phyloP scores from a whole-genome alignment of 2,797 vertebrate species.

The Clarias fuscus region DNA sequence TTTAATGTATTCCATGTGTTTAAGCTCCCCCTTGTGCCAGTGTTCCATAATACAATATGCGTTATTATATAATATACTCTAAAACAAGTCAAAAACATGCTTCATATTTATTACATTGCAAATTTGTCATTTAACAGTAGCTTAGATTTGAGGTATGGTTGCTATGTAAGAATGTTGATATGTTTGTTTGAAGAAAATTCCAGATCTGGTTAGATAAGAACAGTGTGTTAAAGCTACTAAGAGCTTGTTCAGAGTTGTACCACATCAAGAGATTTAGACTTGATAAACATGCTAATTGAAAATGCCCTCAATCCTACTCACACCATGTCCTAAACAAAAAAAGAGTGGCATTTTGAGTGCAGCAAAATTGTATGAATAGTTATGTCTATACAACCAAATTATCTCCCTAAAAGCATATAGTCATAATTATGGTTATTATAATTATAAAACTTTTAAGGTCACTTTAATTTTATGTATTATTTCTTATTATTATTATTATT shows the following conservation, averaged over 20 bases:
- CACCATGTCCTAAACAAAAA: not conserved
- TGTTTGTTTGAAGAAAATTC: constrained; percentile 35
- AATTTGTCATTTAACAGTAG: not conserved
- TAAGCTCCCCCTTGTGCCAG: not conserved
- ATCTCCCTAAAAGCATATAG: not conserved
- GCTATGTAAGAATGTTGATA: not conserved
- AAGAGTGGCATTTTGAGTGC: not conserved
- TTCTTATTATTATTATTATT: too few relatives aligned
- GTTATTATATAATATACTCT: not conserved
- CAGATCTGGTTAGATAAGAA: constrained; percentile 26
- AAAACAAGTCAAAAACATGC: not conserved
- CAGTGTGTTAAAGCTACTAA: constrained; percentile 40
- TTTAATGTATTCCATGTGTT: not conserved
- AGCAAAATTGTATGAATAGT: not conserved
- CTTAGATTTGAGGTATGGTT: not conserved
- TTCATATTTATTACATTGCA: not conserved
- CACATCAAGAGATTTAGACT: not conserved
- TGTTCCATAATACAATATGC: not conserved
- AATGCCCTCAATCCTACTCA: not conserved
- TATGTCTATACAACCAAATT: not conserved
- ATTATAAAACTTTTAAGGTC: not conserved
- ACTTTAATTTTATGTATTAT: not conserved
- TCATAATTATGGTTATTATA: not conserved
- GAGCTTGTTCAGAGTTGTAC: constrained; percentile 31
- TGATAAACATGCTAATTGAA: not conserved